Evolutionary conservation across 2,888 invertebrate species (phyloP).

Genomic region (Imbricaverruca yamaguchii): DNA sequence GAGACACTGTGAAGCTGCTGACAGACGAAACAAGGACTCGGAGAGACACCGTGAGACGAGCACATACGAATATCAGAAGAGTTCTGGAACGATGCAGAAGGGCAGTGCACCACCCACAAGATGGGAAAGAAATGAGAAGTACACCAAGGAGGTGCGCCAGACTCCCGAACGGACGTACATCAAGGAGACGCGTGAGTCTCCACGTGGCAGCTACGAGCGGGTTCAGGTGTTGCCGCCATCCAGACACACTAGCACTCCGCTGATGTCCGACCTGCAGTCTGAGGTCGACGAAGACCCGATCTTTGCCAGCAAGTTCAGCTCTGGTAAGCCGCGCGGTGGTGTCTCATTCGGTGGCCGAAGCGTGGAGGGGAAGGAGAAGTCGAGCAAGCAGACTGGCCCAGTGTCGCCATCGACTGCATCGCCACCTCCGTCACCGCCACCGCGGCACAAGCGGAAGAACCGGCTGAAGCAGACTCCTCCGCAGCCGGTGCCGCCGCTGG

Average conservation of each 20-base stretch:
- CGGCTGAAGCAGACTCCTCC: slow-evolving; percentile 27
- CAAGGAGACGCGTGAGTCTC: not conserved
- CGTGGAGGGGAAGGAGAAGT: too few relatives aligned
- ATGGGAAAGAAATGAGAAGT: not conserved
- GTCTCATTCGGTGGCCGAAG: too few relatives aligned
- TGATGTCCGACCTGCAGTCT: slow-evolving; percentile 4
- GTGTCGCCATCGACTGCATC: not conserved
- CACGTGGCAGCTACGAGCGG: slow-evolving; percentile 19
- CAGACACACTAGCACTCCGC: not conserved
- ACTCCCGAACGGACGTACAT: slow-evolving; percentile 9
- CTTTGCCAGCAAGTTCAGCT: slow-evolving; percentile 30
- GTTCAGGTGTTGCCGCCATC: slow-evolving; percentile 12
- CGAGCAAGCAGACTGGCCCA: not conserved
- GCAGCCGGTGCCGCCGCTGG: not conserved
- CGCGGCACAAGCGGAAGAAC: slow-evolving; percentile 30
- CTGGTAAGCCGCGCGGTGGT: slow-evolving; percentile 27
- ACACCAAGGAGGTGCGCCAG: slow-evolving; percentile 7
- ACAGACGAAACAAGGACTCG: not conserved
- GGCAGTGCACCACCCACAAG: not conserved
- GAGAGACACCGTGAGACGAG: not conserved
- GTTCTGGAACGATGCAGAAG: not conserved
- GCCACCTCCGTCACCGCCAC: slow-evolving; percentile 31
- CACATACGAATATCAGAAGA: not conserved
- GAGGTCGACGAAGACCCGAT: slow-evolving; percentile 28
- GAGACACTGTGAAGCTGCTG: too few relatives aligned